Base-by-base conservation (phyloP, 2,888 invertebrate genomes). In the Thymelicus lineola region DNA sequence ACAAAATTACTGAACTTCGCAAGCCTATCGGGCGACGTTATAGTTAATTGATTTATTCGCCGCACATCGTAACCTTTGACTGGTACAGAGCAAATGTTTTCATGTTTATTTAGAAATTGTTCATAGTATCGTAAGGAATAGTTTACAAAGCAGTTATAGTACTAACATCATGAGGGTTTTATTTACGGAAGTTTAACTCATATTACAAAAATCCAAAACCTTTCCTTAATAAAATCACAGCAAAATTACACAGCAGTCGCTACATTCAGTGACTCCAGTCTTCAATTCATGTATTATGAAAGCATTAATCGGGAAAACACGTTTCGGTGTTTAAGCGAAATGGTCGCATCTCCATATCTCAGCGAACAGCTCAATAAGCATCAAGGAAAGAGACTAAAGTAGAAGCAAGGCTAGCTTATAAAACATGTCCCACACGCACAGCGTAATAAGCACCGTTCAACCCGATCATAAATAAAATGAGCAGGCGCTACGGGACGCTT, bases 381-480 rank as follows among this genome's bases (percentile, higher is more conserved):
- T 80, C 80, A 83, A 81, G 80, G 75, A 82, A 80, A 77, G 77
- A 79, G 80, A 79, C 80, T 82, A 81, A 82, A 79, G 81, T 77
- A 76, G 79, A 79, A 82, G 85, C 83, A 86, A 83, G 84, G 80
- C 80, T 79, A 78, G 84, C 84, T 86, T 87, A 87, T 89, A 86
- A 88, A 88, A 86, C 87, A 87, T 86, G 84, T 86, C 83, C 80
- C 81, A 80, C 79, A 79, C 82, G 83, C 84, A 77, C 83, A 87
- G 81, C 82, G 88, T 87, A 91, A 89, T 91, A 90, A 90, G 88
- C 86, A 85, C 82, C 85, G 86, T 85, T 89, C 87, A 89, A 89
- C 86, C 87, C 81, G 85, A 83, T 86, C 89, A 89, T 91, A 91
- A 91, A 91, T 91, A 91, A 92, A 89, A 88, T 84, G 86, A 83